These are phyloP conservation scores for Vidua macroura DNA, from an alignment of 2,113 vertebrate species.

Conservation along the genomic window DNA sequence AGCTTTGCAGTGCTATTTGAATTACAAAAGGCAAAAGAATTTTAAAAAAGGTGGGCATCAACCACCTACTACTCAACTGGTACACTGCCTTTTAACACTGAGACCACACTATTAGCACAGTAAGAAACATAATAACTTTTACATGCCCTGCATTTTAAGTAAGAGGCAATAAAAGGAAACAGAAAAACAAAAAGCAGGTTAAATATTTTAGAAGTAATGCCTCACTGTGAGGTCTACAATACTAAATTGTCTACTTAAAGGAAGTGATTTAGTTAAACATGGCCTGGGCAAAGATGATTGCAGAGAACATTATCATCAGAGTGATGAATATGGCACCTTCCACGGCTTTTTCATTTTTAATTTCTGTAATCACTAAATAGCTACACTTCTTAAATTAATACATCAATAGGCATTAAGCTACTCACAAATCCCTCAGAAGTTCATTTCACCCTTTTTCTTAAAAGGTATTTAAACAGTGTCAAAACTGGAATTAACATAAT, in stretches of 20 bases:
- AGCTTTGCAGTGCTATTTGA: not conserved
- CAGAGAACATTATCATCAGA: not conserved
- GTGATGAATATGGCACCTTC: not conserved
- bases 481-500: slow-evolving; percentile 58
- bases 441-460: slow-evolving; percentile 30
- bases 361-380: slow-evolving; percentile 47
- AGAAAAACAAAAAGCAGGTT: not conserved
- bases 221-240: not conserved
- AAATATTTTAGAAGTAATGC: not conserved
- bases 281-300: slow-evolving; percentile 15
- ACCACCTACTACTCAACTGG: not conserved
- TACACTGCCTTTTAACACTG: not conserved
- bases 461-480: slow-evolving; percentile 36
- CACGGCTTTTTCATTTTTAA: not conserved
- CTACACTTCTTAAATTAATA: slow-evolving; percentile 43
- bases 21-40: not conserved
- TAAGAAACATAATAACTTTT: not conserved
- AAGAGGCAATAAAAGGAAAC: not conserved
- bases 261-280: slow-evolving; percentile 21
- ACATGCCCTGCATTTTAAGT: not conserved
- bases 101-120: not conserved
- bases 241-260: not conserved
- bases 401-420: slow-evolving; percentile 35
- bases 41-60: not conserved
- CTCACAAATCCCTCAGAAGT: slow-evolving; percentile 35